Conservation (phyloP, 2,888 invertebrate genomes). For the Tetanocera ferruginea region DNA sequence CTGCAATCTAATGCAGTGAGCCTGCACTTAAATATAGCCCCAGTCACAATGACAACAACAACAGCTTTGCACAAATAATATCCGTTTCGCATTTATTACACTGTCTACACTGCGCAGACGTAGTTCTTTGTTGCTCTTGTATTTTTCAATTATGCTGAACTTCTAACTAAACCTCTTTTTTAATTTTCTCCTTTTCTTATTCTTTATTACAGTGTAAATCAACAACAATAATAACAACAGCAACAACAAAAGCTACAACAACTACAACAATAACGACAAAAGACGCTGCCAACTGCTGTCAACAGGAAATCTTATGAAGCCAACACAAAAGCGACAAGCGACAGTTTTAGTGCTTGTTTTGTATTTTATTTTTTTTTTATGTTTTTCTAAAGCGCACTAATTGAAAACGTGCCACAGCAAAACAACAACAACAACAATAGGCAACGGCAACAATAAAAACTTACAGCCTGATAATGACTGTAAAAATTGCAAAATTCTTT, state of each 20-base stretch:
- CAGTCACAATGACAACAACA: background rate
- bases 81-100: conserved; percentile 41
- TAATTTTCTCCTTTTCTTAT: background rate
- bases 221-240: conserved; percentile 36
- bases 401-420: conserved; percentile 57
- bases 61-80: conserved; percentile 31
- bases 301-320: background rate
- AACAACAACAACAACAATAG: conserved; percentile 40
- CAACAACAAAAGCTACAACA: conserved; percentile 35
- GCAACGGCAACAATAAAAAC: conserved; percentile 32
- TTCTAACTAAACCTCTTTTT: background rate
- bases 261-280: conserved; percentile 43
- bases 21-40: conserved; percentile 27
- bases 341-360: background rate
- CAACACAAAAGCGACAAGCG: conserved; percentile 1
- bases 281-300: background rate
- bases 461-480: conserved; percentile 55
- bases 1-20: conserved; percentile 13
- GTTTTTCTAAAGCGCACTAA: conserved; percentile 48
- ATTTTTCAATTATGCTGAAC: conserved; percentile 2
- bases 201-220: background rate
- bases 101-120: conserved; percentile 7
- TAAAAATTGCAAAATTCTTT: conserved; percentile 59
- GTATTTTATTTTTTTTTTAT: background rate
- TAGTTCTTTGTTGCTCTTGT: conserved; percentile 8